Evolutionary conservation across 2,113 vertebrate genomes (phyloP), one percentile per base, ranked within the genome.

Genomic region (Mohoua ochrocephala): DNA sequence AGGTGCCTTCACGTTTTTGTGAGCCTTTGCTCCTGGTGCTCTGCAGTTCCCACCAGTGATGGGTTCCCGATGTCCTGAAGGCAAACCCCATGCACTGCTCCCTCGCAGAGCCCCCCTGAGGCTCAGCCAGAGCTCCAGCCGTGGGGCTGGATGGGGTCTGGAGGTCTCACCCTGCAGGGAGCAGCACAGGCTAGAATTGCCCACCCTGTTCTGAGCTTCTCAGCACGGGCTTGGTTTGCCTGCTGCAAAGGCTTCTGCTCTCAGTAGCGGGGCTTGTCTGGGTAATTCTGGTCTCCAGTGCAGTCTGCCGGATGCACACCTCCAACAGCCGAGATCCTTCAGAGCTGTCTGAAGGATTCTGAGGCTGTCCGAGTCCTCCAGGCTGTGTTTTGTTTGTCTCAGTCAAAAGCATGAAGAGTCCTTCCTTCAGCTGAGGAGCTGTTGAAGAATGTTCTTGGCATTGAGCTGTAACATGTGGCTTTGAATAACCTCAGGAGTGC

Each of bases 401-500:
- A 7, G 45, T 63, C 27, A 13, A 90, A 88, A 76, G 77, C 56
- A 94, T 95, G 91, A 70, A 79, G 30, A 70, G 56, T 89, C 76
- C 75, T 87, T 92, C 73, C 95, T 96, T 93, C 92, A 88, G 84
- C 93, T 89, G 94, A 87, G 95, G 94, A 91, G 88, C 78, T 81
- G 56, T 91, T 80, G 83, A 95, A 95, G 71, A 89, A 79, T 79
- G 67, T 90, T 91, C 89, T 94, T 93, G 47, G 64, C 87, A 89
- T 75, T 92, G 78, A 65, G 89, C 78, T 77, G 64, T 93, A 95
- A 89, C 76, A 50, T 82, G 90, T 95, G 93, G 92, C 97, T 97
- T 96, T 92, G 87, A 87, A 57, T 97, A 97, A 97, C 97, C 91
- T 91, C 91, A 87, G 52, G 53, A 86, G 39, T 77, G 91, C 98